These are phyloP conservation scores for Falco concolor DNA, from an alignment of 2,797 vertebrate species.

Conservation along the genomic window DNA sequence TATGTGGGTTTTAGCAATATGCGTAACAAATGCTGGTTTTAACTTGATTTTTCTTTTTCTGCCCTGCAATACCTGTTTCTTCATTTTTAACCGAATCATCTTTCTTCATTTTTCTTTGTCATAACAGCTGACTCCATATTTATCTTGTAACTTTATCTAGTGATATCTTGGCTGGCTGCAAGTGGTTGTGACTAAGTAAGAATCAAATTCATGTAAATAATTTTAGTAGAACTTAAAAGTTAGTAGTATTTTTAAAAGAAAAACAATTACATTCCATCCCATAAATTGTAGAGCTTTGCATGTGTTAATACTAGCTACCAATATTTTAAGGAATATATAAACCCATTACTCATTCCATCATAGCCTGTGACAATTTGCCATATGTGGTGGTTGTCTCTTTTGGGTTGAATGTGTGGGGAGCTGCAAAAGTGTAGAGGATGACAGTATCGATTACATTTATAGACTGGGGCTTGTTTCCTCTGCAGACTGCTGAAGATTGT, in stretches of 20 bases:
- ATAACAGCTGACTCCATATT: slow-evolving; percentile 64
- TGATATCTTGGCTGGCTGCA: not conserved
- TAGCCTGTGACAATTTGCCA: not conserved
- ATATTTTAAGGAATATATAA: not conserved
- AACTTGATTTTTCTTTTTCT: not conserved
- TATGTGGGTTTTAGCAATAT: slow-evolving; percentile 24
- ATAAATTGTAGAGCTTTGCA: not conserved
- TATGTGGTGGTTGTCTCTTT: not conserved
- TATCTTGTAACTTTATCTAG: not conserved
- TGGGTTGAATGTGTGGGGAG: not conserved
- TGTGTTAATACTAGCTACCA: not conserved
- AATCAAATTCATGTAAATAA: not conserved
- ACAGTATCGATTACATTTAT: too few relatives aligned
- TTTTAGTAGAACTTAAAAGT: not conserved
- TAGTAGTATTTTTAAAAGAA: not conserved
- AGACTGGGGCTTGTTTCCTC: not conserved
- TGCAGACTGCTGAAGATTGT: not conserved
- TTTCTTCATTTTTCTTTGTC: not conserved
- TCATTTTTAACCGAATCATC: slow-evolving; percentile 7
- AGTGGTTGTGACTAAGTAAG: not conserved
- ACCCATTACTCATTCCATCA: not conserved
- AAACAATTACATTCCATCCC: not conserved
- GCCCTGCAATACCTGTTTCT: not conserved
- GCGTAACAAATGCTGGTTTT: slow-evolving; percentile 31
- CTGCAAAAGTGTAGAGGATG: not conserved